Conservation (phyloP, 37 sponge, comb jelly and placozoan genomes). For the Lycopodina hypogea region DNA sequence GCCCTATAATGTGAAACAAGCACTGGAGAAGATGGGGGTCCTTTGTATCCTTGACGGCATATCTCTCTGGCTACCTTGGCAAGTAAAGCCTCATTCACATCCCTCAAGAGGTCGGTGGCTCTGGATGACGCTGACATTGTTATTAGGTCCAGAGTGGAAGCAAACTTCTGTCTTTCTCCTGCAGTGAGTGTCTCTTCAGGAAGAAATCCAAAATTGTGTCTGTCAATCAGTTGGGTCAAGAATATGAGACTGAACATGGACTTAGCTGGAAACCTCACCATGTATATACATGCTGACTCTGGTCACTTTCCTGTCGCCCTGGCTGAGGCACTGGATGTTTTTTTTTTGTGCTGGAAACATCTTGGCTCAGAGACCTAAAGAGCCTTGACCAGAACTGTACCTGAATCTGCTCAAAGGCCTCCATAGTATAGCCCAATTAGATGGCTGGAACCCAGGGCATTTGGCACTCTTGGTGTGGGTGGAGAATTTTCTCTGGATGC, state of each 20-base stretch:
- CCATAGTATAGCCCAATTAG: constrained; percentile 62
- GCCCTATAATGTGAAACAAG: constrained; percentile 35
- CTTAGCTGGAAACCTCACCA: constrained; percentile 53
- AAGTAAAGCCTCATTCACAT: constrained; percentile 68
- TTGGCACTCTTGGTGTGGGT: constrained; percentile 96
- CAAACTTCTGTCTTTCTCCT: constrained; percentile 90
- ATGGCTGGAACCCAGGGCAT: constrained; percentile 97
- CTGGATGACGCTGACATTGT: constrained; percentile 93
- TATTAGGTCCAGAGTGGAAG: constrained; percentile 78
- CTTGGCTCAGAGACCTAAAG: constrained; percentile 71
- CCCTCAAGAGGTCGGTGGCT: constrained; percentile 74
- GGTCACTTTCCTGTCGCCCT: constrained; percentile 65
- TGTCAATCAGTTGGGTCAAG: constrained; percentile 71
- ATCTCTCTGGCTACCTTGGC: constrained; percentile 92
- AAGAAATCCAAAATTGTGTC: constrained; percentile 60
- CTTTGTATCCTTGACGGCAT: constrained; percentile 92
- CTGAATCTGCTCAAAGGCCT: constrained; percentile 83
- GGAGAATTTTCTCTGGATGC: constrained; percentile 97
- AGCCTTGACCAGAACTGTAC: constrained; percentile 60
- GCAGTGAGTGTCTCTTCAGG: constrained; percentile 72
- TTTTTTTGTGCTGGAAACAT: constrained; percentile 38
- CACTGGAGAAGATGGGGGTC: constrained; percentile 67
- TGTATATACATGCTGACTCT: constrained; percentile 72
- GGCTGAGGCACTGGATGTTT: constrained; percentile 10
- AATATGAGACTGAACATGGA: constrained; percentile 69